Evolutionary conservation across 2,113 vertebrate genomes (phyloP).

Genomic region (Lamprotornis superbus): DNA sequence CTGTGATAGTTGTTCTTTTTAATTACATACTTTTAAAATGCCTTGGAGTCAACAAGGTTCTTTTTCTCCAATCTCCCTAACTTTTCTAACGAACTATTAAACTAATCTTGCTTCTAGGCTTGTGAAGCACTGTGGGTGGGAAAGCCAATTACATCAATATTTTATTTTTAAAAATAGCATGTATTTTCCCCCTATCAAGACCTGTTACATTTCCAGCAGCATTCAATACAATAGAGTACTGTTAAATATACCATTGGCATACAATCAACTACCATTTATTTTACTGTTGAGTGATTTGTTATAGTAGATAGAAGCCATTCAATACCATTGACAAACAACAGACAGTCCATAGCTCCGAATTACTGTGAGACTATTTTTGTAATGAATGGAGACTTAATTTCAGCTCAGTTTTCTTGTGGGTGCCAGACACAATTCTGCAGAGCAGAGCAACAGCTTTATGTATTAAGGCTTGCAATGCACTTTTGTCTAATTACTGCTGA

Average conservation of each 20-base stretch:
- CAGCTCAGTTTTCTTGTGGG: slow-evolving; percentile 63
- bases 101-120: slow-evolving; percentile 56
- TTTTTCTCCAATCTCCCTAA: slow-evolving; percentile 49
- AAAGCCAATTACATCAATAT: slow-evolving; percentile 74
- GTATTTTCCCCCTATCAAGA: slow-evolving; percentile 53
- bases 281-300: slow-evolving; percentile 69
- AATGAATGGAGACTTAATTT: slow-evolving; percentile 76
- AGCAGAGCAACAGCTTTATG: slow-evolving; percentile 64
- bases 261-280: slow-evolving; percentile 72
- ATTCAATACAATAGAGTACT: slow-evolving; percentile 69
- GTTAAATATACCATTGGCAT: slow-evolving; percentile 73
- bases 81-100: slow-evolving; percentile 67
- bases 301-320: slow-evolving; percentile 70
- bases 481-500: slow-evolving; percentile 71
- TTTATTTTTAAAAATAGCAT: slow-evolving; percentile 73
- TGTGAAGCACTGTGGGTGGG: slow-evolving; percentile 68
- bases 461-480: slow-evolving; percentile 58
- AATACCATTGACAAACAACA: slow-evolving; percentile 71
- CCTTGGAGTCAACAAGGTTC: slow-evolving; percentile 51
- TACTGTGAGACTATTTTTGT: slow-evolving; percentile 69
- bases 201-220: slow-evolving; percentile 67
- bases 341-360: slow-evolving; percentile 65
- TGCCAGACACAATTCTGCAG: slow-evolving; percentile 69
- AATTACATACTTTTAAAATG: slow-evolving; percentile 56
- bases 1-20: slow-evolving; percentile 43